These are phyloP conservation scores for Thamnaconus septentrionalis DNA, from an alignment of 2,113 vertebrate species.

Conservation along the genomic window DNA sequence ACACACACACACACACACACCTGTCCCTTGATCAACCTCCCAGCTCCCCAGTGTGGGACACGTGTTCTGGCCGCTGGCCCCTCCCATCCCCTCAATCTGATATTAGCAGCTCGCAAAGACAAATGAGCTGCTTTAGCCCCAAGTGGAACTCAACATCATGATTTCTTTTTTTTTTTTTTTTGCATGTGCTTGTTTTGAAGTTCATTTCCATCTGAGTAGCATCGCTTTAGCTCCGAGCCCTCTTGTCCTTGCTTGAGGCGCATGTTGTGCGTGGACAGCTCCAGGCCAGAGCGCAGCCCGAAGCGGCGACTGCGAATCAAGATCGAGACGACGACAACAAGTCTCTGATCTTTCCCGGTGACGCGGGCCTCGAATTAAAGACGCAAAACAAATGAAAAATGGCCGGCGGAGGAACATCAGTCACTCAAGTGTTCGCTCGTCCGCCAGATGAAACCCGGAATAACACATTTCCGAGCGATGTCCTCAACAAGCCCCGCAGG, in stretches of 20 bases:
- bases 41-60: constrained; percentile 53
- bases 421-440: constrained; percentile 62
- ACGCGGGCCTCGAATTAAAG: constrained; percentile 35
- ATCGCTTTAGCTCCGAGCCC: constrained; percentile 42
- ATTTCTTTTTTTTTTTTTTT: not conserved
- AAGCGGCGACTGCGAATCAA: constrained; percentile 32
- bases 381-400: constrained; percentile 26
- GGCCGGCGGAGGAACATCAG: constrained; percentile 23
- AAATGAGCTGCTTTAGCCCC: constrained; percentile 52
- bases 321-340: constrained; percentile 39
- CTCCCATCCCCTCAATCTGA: constrained; percentile 33
- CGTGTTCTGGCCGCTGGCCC: constrained; percentile 54
- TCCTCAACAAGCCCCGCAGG: constrained; percentile 70
- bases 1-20: constrained; percentile 34
- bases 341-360: constrained; percentile 42
- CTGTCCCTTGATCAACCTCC: constrained; percentile 64
- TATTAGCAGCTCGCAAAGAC: constrained; percentile 3
- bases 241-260: constrained; percentile 18
- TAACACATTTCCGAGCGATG: constrained; percentile 65
- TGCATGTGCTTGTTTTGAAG: constrained; percentile 51
- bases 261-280: too few species aligned
- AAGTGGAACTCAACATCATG: constrained; percentile 56
- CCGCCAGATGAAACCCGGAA: constrained; percentile 60
- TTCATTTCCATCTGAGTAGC: constrained; percentile 55
- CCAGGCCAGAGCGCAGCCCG: too few species aligned